phyloP scores from a whole-genome alignment of 2,888 invertebrate genomes.

The Hypselothyrea guttata region DNA sequence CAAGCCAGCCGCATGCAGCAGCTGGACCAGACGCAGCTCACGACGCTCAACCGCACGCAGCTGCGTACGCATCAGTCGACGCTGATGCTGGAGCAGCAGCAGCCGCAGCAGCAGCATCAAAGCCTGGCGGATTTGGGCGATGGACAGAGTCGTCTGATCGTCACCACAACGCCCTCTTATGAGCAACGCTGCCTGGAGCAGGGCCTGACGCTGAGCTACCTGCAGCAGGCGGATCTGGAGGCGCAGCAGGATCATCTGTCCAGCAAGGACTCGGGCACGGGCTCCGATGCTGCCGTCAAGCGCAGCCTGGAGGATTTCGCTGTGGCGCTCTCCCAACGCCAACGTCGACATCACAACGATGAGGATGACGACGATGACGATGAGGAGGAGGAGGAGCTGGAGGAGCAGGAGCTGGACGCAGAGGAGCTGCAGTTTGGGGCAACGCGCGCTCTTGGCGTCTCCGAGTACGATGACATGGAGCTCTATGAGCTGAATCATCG shows the following conservation, averaged over 20 bases:
- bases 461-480: slow-evolving; percentile 66
- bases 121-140: slow-evolving; percentile 69
- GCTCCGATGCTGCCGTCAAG: slow-evolving; percentile 80
- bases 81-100: slow-evolving; percentile 46
- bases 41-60: slow-evolving; percentile 75
- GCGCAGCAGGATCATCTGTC: slow-evolving; percentile 79
- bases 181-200: slow-evolving; percentile 74
- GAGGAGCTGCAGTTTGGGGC: slow-evolving; percentile 64
- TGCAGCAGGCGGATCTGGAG: slow-evolving; percentile 68
- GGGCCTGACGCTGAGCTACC: slow-evolving; percentile 66
- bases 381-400: slow-evolving; percentile 31
- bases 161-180: slow-evolving; percentile 73
- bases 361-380: slow-evolving; percentile 41
- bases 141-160: slow-evolving; percentile 68
- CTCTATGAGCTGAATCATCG: slow-evolving; percentile 57
- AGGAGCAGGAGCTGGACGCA: slow-evolving; percentile 47
- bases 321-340: slow-evolving; percentile 39
- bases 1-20: slow-evolving; percentile 32
- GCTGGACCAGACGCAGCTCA: slow-evolving; percentile 76
- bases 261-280: slow-evolving; percentile 80
- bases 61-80: slow-evolving; percentile 60
- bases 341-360: slow-evolving; percentile 29
- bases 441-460: slow-evolving; percentile 63
- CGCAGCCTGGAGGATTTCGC: slow-evolving; percentile 78
- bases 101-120: slow-evolving; percentile 26